Evolutionary conservation across 2,888 invertebrate species (phyloP).

Genomic region (Autographa pulchrina): DNA sequence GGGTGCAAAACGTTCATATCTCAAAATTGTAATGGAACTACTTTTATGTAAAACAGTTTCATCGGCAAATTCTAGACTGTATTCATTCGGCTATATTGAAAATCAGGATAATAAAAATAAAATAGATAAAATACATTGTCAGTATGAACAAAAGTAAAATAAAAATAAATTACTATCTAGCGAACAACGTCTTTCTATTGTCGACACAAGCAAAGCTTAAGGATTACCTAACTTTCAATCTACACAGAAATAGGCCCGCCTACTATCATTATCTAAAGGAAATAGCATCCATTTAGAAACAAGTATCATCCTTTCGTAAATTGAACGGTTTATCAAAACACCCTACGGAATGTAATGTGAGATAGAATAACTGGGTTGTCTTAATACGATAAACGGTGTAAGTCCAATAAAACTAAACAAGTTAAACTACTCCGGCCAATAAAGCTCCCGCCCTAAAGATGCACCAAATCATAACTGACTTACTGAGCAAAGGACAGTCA

Average conservation of each 20-base stretch:
- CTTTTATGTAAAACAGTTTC: no score
- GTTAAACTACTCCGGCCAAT: constrained; percentile 81
- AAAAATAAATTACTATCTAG: constrained; percentile 13
- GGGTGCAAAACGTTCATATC: neutral
- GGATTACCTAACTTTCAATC: constrained; percentile 49
- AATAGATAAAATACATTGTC: neutral
- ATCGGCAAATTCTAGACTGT: no score
- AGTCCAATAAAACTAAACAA: constrained; percentile 86
- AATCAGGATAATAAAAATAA: neutral
- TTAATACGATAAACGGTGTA: constrained; percentile 86
- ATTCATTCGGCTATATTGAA: no score
- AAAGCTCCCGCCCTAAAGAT: constrained; percentile 74
- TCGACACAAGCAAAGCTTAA: constrained; percentile 40
- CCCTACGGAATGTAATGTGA: constrained; percentile 73
- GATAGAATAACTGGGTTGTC: constrained; percentile 78
- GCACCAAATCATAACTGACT: constrained; percentile 71
- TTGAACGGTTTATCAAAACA: constrained; percentile 79
- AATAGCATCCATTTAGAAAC: constrained; percentile 46
- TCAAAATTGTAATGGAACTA: no score
- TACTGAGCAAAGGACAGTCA: constrained; percentile 40
- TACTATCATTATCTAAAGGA: constrained; percentile 51
- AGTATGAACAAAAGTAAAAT: neutral
- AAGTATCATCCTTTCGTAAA: constrained; percentile 70
- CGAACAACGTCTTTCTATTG: constrained; percentile 39
- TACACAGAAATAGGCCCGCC: constrained; percentile 32